Evolutionary conservation across 2,113 vertebrate species (phyloP).

Genomic region (Anoplopoma fimbria): DNA sequence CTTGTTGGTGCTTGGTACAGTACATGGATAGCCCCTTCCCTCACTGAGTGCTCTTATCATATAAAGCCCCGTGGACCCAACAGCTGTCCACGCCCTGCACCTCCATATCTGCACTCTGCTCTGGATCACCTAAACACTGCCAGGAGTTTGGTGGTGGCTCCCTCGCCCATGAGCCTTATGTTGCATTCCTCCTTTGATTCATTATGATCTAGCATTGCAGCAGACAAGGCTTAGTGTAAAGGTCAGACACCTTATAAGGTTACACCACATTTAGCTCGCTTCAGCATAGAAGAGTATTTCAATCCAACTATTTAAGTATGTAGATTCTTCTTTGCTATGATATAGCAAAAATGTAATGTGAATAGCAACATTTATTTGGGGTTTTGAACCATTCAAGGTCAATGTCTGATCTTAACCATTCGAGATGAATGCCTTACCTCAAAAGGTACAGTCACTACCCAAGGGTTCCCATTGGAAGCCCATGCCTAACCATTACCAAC

Average conservation of each 20-base stretch:
- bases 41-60: too few species aligned
- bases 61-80: conserved; percentile 39
- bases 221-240: neutral
- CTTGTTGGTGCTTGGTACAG: conserved; percentile 16
- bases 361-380: too few species aligned
- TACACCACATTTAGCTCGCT: neutral
- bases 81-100: conserved; percentile 29
- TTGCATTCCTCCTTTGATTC: neutral
- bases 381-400: too few species aligned
- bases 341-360: too few species aligned
- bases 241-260: neutral
- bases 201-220: neutral
- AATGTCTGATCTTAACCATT: too few species aligned
- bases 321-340: neutral
- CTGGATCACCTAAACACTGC: conserved; percentile 11
- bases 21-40: conserved; percentile 33
- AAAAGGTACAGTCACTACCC: too few species aligned
- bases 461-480: too few species aligned
- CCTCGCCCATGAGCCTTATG: neutral
- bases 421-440: too few species aligned
- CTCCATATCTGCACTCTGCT: conserved; percentile 33
- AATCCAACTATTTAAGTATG: neutral
- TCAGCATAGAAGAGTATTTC: neutral
- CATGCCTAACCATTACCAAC: too few species aligned
- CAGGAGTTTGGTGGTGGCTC: conserved; percentile 10